Base-by-base conservation (phyloP, 2,888 invertebrate genomes). In the Antheraea assamensis region DNA sequence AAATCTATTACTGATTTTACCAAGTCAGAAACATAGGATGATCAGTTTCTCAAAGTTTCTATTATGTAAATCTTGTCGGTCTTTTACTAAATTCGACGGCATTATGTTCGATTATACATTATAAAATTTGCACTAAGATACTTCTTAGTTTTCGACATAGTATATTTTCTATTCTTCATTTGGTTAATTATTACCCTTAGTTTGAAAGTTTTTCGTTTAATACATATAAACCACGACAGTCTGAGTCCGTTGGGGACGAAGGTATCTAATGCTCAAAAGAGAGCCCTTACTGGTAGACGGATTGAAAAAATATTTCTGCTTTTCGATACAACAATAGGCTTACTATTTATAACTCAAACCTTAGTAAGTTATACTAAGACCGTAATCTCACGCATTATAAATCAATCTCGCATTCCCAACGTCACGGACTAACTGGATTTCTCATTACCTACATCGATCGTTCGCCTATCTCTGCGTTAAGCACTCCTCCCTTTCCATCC, bases 331-430 rank as follows among this genome's bases (percentile, higher is more conserved):
- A 64, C 61, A 64, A 30, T 17, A 17, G 30, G 30, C 30, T 68
- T n/a, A 35, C 66, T 27, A 30, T 64, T 35, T 61, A 72, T 72
- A 64, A 35, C 27, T 72, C 72, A 68, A 68, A 35, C 68, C 68
- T 35, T 64, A 64, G 72, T 72, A 72, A 72, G 35, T 31, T 52
- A 42, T 70, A 55, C 30, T 58, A 74, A 72, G 71, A 75, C 42
- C 61, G 68, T 30, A 35, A 42, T 74, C 72, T 71, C 73, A 21
- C 42, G 31, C 47, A 13, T 71, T 74, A 72, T 35, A 73, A 77
- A 75, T 76, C 75, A 70, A n/a, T 31, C 35, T 72, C 77, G 79
- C 77, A 81, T 81, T 72, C 76, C 72, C 75, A 74, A 75, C 79
- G 76, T 79, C 77, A 79, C 72, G 71, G 75, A 74, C 66, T 35